phyloP scores from a whole-genome alignment of 2,113 vertebrate species.

The Chloropsis hardwickii region DNA sequence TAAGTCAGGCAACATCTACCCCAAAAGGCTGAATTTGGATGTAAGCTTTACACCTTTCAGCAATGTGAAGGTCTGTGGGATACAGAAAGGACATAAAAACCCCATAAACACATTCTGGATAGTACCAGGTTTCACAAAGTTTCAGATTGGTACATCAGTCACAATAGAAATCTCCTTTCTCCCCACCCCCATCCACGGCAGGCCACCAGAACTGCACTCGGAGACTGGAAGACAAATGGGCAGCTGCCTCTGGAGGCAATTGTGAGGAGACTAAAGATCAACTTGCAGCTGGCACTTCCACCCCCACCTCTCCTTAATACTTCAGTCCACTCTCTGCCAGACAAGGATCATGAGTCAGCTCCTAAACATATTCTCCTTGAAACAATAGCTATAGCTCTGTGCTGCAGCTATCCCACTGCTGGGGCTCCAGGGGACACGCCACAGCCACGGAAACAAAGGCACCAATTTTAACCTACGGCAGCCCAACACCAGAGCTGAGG shows the following conservation, averaged over 20 bases:
- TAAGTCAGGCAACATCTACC: background rate
- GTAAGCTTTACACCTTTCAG: background rate
- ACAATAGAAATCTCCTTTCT: background rate
- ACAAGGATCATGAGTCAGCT: constrained; percentile 65
- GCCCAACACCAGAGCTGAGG: background rate
- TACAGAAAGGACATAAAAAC: background rate
- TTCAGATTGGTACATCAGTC: constrained; percentile 2
- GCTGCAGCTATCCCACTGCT: background rate
- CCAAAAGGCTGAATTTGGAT: background rate
- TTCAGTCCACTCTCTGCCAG: constrained; percentile 49
- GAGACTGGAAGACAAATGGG: constrained; percentile 46
- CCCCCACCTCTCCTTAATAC: constrained; percentile 35
- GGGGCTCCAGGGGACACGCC: background rate
- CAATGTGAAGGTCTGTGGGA: background rate
- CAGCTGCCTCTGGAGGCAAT: constrained; percentile 57
- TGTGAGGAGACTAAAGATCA: constrained; percentile 61
- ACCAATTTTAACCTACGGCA: background rate
- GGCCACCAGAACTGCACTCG: background rate
- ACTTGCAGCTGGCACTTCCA: constrained; percentile 49
- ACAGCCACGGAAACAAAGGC: background rate
- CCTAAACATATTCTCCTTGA: constrained; percentile 32
- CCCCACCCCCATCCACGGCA: background rate
- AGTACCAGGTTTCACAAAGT: background rate
- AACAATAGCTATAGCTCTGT: constrained; percentile 18
- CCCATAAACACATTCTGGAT: background rate